Evolutionary conservation across 2,888 invertebrate genomes (phyloP), one percentile per base, ranked within the genome.

Genomic region (Meganola albula): DNA sequence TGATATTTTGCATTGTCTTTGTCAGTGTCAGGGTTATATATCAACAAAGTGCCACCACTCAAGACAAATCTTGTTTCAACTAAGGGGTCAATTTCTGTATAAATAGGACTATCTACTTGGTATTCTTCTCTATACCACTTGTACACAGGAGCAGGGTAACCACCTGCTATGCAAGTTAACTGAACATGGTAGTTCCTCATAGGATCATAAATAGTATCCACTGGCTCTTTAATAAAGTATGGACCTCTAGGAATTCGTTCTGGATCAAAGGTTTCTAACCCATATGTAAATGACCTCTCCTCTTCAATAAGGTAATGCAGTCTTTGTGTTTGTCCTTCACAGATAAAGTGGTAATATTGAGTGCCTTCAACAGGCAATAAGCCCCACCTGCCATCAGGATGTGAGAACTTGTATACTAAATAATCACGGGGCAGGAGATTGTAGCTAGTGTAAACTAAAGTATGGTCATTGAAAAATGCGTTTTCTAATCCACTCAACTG

Each of bases 121-220:
- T 94, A 96, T 53, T 94, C 92, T 80, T 96, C 96, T 63, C 92
- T 91, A 65, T 89, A 97, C 97, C 96, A 98, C 58, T 92, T 90
- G 64, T 98, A 98, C 0, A 90, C 90, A 0, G 98, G 97, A 11
- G 94, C 90, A 3, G 98, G 98, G 71, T 91, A 97, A 0, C 97
- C 97, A 46, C 91, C 93, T 48, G 95, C 94, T 36, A 94, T 83
- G 59, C 95, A 96, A 47, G 91, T 92, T 6, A 97, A 70, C 5
- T 92, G 89, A 0, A 95, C 90, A 75, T 94, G 92, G 64, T 95
- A 93, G 44, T 90, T 90, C 45, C 90, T 88, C 6, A 92, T 90
- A 5, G 93, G 89, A 75, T 97, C 97, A 75, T 94, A 96, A 8
- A 95, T 93, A 10, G 91, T 93, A 63, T 93, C 91, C 8, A 87